Evolutionary conservation across 2,113 vertebrate genomes (phyloP).

Genomic region (Artemisiospiza belli): DNA sequence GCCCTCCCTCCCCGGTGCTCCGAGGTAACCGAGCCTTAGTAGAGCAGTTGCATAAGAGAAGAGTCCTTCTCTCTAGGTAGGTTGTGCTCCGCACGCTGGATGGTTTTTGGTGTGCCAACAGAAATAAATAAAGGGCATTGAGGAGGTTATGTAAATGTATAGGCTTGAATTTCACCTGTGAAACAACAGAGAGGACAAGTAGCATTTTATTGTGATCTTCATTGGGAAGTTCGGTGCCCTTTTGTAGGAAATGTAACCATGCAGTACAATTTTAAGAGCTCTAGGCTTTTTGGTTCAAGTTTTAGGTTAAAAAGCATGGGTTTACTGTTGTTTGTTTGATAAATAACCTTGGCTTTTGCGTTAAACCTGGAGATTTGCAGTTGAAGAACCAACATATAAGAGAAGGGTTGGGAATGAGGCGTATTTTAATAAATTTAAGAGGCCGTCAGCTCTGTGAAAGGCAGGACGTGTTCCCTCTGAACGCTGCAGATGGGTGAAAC

Average conservation of each 20-base stretch:
- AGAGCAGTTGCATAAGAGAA: conserved; percentile 36
- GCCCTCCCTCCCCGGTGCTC: background rate
- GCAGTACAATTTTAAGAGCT: background rate
- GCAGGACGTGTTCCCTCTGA: background rate
- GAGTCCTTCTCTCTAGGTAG: background rate
- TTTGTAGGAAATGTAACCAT: background rate
- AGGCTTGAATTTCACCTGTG: background rate
- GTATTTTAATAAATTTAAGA: background rate
- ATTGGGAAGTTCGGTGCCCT: background rate
- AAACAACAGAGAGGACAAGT: background rate
- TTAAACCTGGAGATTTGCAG: background rate
- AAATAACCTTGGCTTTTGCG: background rate
- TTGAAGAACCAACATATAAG: background rate
- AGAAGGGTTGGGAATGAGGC: background rate
- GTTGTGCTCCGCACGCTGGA: background rate
- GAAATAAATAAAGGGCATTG: background rate
- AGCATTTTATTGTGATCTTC: background rate
- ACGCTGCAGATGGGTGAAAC: background rate
- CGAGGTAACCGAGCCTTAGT: background rate
- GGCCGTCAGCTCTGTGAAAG: background rate
- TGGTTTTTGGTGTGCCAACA: background rate
- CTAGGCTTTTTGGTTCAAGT: background rate
- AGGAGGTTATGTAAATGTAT: background rate
- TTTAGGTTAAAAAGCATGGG: background rate
- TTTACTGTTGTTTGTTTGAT: background rate